Percentiles rank a stretch among this genome's conserved stretches.
These are phyloP conservation scores for Podarcis siculus DNA, from an alignment of 2,797 vertebrate species.

Conservation along the genomic window DNA sequence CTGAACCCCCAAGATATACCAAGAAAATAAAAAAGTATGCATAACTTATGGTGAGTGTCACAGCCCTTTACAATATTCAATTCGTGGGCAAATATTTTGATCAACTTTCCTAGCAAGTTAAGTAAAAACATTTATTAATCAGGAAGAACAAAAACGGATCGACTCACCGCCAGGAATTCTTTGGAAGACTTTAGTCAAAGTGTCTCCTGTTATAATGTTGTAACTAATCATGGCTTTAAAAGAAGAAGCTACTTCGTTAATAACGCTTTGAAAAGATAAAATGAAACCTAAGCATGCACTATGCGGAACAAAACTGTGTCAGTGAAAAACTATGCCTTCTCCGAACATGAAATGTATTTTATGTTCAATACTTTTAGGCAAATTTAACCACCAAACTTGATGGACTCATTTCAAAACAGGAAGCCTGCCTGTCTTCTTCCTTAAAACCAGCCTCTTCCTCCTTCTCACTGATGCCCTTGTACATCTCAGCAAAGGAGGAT, in stretches of 20 bases:
- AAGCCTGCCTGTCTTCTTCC: too few relatives aligned
- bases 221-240: slow-evolving; percentile 97
- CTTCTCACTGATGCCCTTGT: too few relatives aligned
- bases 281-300: background rate
- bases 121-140: background rate
- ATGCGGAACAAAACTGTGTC: background rate
- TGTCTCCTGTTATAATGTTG: slow-evolving; percentile 95
- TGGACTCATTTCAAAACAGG: background rate
- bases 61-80: background rate
- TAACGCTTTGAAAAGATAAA: slow-evolving; percentile 17
- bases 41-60: background rate
- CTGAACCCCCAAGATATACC: background rate
- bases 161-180: slow-evolving; percentile 92
- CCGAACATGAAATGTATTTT: background rate
- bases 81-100: background rate
- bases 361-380: background rate
- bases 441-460: too few relatives aligned
- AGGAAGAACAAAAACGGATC: background rate
- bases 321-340: background rate
- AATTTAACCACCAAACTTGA: background rate
- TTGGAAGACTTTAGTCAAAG: slow-evolving; percentile 93
- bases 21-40: background rate
- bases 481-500: too few relatives aligned
- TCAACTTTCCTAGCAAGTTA: background rate
- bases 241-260: slow-evolving; percentile 45